phyloP scores from a whole-genome alignment of 2,888 invertebrate species.

The Sthenelais limicola region DNA sequence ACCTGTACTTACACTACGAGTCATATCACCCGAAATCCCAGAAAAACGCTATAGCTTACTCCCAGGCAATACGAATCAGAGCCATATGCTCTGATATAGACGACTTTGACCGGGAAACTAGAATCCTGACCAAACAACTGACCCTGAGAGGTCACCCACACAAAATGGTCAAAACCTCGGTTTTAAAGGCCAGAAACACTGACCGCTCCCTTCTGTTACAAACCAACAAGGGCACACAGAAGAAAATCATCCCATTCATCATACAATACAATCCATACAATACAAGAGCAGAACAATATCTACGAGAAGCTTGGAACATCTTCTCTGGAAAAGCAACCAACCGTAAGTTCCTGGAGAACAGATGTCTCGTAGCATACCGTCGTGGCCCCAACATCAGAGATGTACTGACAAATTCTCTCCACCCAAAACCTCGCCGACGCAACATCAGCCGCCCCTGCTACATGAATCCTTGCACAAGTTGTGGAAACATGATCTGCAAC shows the following conservation, averaged over 20 bases:
- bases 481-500: background rate
- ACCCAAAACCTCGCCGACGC: background rate
- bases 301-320: background rate
- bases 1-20: constrained; percentile 16
- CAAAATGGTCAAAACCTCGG: background rate
- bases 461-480: background rate
- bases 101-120: background rate
- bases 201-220: background rate
- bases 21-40: constrained; percentile 6
- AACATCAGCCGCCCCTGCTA: background rate
- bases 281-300: background rate
- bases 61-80: background rate
- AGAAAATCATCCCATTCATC: background rate
- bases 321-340: background rate
- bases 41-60: constrained; percentile 12
- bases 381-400: background rate
- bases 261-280: constrained; percentile 1
- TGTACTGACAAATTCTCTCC: background rate
- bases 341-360: background rate
- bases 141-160: constrained; percentile 21
- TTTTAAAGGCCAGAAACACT: background rate
- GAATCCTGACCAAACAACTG: background rate
- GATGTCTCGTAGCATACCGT: background rate
- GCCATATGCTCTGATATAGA: background rate
- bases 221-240: no score